Evolutionary conservation across 2,113 vertebrate species (phyloP), one percentile per base, ranked within the genome.

Genomic region (Rousettus leschenaultii): DNA sequence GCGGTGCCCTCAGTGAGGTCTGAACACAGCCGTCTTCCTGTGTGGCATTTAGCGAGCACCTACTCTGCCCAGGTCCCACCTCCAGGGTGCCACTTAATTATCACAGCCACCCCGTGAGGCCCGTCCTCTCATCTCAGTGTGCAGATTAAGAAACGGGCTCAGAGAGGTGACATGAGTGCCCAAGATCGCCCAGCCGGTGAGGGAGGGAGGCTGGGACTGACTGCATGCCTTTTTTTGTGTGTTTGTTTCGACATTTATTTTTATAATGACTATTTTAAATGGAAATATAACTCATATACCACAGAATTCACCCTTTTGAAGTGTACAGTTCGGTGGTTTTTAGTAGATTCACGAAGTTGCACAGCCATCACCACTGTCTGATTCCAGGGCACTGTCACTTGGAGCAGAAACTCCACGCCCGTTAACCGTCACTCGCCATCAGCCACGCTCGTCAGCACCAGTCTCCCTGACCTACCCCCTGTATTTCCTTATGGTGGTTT

Each of bases 391-490:
- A 4, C 33, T 4, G 0, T 79, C 95, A 9, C 24, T 59, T 51
- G 8, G 2, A 8, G n/a, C 22, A 4, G 63, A 78, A 43, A 18
- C 2, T 18, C 13, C 3, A 0, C 5, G 2, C 24, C 43, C 30
- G 0, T 2, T 5, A 7, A 10, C 0, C 0, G n/a, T 38, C 77
- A 6, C n/a, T 51, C 21, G 2, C 33, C 0, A 0, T 28, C 18
- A 11, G 61, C 61, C 10, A 24, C n/a, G 0, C 5, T 4, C 0
- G 0, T 65, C 7, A 5, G 38, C 45, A 7, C 26, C 48, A 10
- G 9, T 1, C 18, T 48, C 0, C 82, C 13, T 7, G 9, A 51
- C 16, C 16, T 57, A 26, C 15, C 22, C 53, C 1, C 9, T 8
- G 7, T 11, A 4, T 18, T 1, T 9, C 33, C 15, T 48, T 2